Base-by-base conservation (phyloP, 1,140 invertebrate species). In the Drosophila baimaii region DNA sequence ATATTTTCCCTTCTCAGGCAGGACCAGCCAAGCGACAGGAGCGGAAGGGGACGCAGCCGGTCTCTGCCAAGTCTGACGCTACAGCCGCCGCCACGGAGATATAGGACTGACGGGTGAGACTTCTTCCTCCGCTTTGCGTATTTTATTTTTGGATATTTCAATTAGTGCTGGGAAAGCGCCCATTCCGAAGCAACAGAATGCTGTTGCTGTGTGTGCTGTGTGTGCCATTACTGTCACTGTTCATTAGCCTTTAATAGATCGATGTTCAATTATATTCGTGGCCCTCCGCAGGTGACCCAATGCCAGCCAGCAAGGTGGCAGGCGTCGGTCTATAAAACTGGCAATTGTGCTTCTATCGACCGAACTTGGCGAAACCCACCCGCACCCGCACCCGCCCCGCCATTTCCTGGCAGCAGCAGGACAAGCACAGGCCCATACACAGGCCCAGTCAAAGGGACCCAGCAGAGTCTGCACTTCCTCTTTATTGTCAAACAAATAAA, bases 401-500 rank as follows among this genome's bases (percentile, higher is more conserved):
- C 19, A 33, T 31, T 54, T 47, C 27, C 44, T 29, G 47, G 15
- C n/a, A 51, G 25, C n/a, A 29, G n/a, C 52, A 35, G 29, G 13
- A 33, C n/a, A 41, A 43, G 23, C 47, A 51, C 47, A 13, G 13
- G 7, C 31, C 9, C 19, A 54, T 13, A 8, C 19, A 21, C 29
- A 21, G 19, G 27, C 27, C 25, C 44, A 59, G 29, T 46, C 9
- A 37, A 65, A 62, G 25, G 58, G 15, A 21, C 58, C 19, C 15
- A 46, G 25, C 15, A 23, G 25, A 25, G 43, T 64, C 64, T 69
- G 15, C n/a, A 21, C 47, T 61, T 55, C 21, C 56, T 39, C 55
- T 55, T 54, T 52, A 63, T 62, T 62, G 56, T 37, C 37, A 55
- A 55, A 62, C 33, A 73, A 74, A 74, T 63, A 49, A 55, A 74